phyloP scores from a whole-genome alignment of 2,113 vertebrate species.

The Argyrosomus japonicus region DNA sequence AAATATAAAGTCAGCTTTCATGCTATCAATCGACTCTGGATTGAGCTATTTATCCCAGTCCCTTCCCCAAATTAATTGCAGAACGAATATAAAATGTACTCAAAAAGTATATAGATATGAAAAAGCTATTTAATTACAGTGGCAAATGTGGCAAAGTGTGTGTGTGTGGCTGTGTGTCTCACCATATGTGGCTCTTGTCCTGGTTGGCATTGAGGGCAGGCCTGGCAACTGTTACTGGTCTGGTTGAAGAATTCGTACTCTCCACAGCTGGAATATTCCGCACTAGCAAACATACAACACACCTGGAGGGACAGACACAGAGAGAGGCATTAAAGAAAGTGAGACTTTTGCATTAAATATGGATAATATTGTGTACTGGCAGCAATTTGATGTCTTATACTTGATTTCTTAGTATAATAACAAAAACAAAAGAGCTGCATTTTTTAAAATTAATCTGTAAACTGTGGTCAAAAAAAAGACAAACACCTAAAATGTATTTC shows the following conservation, averaged over 20 bases:
- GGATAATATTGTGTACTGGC: neutral
- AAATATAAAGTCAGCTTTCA: neutral
- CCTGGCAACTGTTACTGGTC: constrained; percentile 92
- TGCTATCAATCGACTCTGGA: neutral
- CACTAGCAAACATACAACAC: constrained; percentile 87
- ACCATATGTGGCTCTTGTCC: constrained; percentile 97
- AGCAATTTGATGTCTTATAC: neutral
- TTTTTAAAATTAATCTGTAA: neutral
- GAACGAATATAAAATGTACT: neutral
- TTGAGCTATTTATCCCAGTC: neutral
- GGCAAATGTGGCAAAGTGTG: neutral
- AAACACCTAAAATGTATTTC: too few species aligned
- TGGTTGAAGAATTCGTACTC: constrained; percentile 98
- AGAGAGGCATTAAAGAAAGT: neutral
- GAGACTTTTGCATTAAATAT: neutral
- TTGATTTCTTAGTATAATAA: too few species aligned
- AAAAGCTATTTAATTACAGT: neutral
- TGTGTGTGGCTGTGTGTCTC: constrained; percentile 63
- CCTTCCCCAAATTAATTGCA: neutral
- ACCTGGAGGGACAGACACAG: constrained; percentile 79
- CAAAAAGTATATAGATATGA: neutral
- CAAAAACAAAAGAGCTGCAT: too few species aligned
- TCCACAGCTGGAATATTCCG: constrained; percentile 93
- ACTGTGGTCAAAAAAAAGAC: neutral
- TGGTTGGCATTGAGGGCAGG: constrained; percentile 93